Percentiles rank a stretch among this genome's conserved stretches.
phyloP scores from a whole-genome alignment of 2,888 invertebrate genomes.

The Eristalis arbustorum region DNA sequence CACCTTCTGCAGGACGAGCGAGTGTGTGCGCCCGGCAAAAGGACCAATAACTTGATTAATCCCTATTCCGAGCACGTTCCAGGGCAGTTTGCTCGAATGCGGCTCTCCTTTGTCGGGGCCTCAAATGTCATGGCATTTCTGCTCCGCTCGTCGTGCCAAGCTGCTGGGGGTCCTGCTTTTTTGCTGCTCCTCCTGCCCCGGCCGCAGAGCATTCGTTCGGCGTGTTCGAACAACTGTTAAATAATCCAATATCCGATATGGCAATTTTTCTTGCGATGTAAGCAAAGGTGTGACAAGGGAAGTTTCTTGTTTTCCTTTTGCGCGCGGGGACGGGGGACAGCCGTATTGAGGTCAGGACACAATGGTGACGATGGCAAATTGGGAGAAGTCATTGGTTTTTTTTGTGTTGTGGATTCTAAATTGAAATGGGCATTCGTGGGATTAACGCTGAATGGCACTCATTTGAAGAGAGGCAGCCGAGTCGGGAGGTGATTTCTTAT shows the following conservation, averaged over 20 bases:
- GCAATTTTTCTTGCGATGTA: conserved; percentile 52
- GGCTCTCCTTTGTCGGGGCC: conserved; percentile 44
- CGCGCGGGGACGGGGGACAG: conserved; percentile 4
- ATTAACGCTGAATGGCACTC: not conserved
- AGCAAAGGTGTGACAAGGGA: conserved; percentile 51
- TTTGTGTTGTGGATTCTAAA: not conserved
- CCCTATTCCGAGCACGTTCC: conserved; percentile 60
- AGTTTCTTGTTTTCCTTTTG: conserved; percentile 10
- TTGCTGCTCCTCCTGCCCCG: not conserved
- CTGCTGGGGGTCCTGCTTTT: not conserved
- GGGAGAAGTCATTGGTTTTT: not conserved
- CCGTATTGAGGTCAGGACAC: conserved; percentile 1
- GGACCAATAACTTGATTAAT: conserved; percentile 60
- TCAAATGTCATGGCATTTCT: conserved; percentile 27
- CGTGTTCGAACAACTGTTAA: conserved; percentile 63
- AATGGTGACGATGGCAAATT: not conserved
- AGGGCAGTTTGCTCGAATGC: conserved; percentile 62
- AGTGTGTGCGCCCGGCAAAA: not conserved
- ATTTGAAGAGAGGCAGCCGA: not conserved
- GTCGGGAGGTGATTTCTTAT: not conserved
- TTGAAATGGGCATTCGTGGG: not conserved
- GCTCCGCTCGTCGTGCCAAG: not conserved
- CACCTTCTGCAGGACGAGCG: conserved; percentile 18
- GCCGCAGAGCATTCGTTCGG: not conserved
- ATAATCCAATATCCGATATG: conserved; percentile 50